Evolutionary conservation across 1,140 invertebrate species (phyloP).

Genomic region (Papilio helenus): DNA sequence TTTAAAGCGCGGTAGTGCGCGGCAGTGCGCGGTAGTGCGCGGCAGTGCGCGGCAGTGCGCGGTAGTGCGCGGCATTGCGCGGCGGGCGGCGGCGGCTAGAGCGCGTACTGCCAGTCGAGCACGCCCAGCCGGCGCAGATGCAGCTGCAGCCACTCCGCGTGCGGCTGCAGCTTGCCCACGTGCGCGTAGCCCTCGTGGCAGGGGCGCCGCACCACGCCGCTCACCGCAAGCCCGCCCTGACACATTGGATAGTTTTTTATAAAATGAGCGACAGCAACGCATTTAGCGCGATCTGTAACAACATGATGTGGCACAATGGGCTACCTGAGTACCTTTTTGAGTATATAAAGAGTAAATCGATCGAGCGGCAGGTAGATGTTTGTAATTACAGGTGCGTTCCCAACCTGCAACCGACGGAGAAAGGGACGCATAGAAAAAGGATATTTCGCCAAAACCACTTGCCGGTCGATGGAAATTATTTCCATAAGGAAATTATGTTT

Average conservation of each 20-base stretch:
- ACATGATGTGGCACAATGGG: not conserved
- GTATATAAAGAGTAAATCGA: too few relatives aligned
- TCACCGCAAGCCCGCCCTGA: constrained; percentile 18
- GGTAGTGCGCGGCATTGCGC: too few relatives aligned
- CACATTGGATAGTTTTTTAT: not conserved
- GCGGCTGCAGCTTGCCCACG: constrained; percentile 18
- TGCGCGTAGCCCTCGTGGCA: not conserved
- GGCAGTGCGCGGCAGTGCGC: not conserved
- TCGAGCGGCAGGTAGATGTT: too few relatives aligned
- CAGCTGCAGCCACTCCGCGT: not conserved
- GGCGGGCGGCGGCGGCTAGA: not conserved
- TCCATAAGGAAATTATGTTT: too few relatives aligned
- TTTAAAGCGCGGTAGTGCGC: too few relatives aligned
- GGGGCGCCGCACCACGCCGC: not conserved
- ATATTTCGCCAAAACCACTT: too few relatives aligned
- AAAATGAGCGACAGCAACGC: not conserved
- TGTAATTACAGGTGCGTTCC: too few relatives aligned
- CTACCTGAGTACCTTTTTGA: too few relatives aligned
- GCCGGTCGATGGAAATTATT: too few relatives aligned
- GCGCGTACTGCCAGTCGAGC: not conserved
- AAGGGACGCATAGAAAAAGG: too few relatives aligned
- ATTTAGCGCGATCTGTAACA: not conserved
- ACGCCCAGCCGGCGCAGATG: not conserved
- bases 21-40: too few relatives aligned
- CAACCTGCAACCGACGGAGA: too few relatives aligned